Conservation (phyloP, 2,113 vertebrate genomes). For the Edolisoma coerulescens region DNA sequence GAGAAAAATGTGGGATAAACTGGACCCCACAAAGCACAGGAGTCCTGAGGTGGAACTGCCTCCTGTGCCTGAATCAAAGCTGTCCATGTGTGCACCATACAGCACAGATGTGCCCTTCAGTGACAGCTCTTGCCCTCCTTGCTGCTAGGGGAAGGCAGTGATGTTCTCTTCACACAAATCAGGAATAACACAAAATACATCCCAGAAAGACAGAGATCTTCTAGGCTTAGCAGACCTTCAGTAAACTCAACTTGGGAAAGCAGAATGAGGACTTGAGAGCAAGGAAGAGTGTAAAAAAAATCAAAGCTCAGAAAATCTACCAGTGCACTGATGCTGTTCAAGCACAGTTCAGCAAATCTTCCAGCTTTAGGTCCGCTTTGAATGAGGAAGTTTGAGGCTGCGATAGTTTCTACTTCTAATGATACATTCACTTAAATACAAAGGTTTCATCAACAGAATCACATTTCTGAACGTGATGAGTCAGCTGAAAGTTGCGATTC, state of each 20-base stretch:
- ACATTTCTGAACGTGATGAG: not conserved
- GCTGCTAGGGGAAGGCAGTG: not conserved
- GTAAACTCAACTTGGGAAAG: not conserved
- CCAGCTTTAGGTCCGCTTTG: not conserved
- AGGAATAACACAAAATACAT: not conserved
- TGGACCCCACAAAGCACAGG: not conserved
- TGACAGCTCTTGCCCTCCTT: not conserved
- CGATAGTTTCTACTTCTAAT: constrained; percentile 16
- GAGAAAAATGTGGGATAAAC: not conserved
- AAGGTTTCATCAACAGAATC: constrained; percentile 54
- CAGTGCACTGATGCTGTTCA: not conserved
- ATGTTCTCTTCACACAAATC: not conserved
- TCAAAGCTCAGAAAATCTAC: not conserved
- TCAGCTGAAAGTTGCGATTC: constrained; percentile 52
- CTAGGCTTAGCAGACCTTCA: not conserved
- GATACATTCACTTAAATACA: constrained; percentile 51
- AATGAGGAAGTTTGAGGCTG: not conserved
- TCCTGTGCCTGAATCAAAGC: not conserved
- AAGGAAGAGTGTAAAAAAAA: not conserved
- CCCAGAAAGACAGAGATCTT: not conserved
- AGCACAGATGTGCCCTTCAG: not conserved
- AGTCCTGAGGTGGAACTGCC: not conserved
- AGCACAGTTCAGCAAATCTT: not conserved
- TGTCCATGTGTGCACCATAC: rapidly evolving
- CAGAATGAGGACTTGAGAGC: not conserved